Evolutionary conservation across 2,888 invertebrate species (phyloP).

Genomic region (Agriopis marginaria): DNA sequence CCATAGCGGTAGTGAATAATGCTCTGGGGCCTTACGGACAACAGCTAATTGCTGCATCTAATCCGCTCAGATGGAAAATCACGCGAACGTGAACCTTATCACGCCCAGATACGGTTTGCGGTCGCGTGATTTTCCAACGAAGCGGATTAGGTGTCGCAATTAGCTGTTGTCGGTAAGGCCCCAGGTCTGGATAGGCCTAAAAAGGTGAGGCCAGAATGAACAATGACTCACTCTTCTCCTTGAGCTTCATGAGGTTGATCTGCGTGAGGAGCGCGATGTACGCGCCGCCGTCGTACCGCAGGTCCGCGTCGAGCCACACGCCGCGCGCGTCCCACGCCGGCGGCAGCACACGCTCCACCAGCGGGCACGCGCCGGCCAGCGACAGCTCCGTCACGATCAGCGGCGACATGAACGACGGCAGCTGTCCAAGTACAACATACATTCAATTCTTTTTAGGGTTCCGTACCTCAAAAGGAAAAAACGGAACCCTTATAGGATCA

Average conservation of each 20-base stretch:
- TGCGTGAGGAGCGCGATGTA: conserved; percentile 95
- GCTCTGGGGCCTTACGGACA: too few relatives aligned
- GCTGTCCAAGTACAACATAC: conserved; percentile 13
- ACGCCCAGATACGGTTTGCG: too few relatives aligned
- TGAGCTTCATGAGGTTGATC: conserved; percentile 89
- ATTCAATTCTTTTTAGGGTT: background rate
- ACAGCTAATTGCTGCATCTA: too few relatives aligned
- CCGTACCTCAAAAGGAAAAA: too few relatives aligned
- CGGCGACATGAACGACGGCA: conserved; percentile 95
- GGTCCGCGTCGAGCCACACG: conserved; percentile 94
- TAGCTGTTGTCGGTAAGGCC: too few relatives aligned
- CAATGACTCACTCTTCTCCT: conserved; percentile 74
- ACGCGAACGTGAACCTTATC: too few relatives aligned
- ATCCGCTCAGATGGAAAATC: too few relatives aligned
- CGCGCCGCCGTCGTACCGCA: conserved; percentile 92
- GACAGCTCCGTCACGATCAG: conserved; percentile 91
- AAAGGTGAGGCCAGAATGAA: background rate
- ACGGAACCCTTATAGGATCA: too few relatives aligned
- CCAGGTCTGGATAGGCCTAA: too few relatives aligned
- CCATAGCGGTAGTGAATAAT: too few relatives aligned
- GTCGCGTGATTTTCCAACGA: too few relatives aligned
- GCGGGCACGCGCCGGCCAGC: conserved; percentile 89
- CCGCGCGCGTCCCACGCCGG: conserved; percentile 93
- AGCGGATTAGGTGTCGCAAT: too few relatives aligned
- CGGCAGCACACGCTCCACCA: conserved; percentile 87